Evolutionary conservation across 2,888 invertebrate species (phyloP).

Genomic region (Papilio elwesi): DNA sequence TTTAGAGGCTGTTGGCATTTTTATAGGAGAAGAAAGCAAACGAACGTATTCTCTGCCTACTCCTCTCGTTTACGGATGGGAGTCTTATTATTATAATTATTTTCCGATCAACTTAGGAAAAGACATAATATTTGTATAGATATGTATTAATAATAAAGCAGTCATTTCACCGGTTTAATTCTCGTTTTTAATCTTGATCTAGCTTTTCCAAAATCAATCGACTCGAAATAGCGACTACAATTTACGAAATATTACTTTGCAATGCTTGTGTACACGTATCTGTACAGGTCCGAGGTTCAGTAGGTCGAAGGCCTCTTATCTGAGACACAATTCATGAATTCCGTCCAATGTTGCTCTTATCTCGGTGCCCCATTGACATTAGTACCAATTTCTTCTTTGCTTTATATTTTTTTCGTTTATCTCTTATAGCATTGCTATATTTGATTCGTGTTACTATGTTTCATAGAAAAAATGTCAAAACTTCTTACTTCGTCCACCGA

Average conservation of each 20-base stretch:
- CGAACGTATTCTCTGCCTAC: too few relatives aligned
- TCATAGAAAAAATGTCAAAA: not conserved
- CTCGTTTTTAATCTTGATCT: not conserved
- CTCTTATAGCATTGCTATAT: not conserved
- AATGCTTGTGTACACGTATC: slow-evolving; percentile 41
- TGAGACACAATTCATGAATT: slow-evolving; percentile 52
- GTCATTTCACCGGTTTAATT: not conserved
- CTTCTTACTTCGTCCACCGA: too few relatives aligned
- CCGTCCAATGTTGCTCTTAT: slow-evolving; percentile 55
- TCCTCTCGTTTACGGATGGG: too few relatives aligned
- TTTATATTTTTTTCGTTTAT: not conserved
- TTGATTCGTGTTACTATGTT: not conserved
- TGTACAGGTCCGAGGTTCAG: slow-evolving; percentile 48
- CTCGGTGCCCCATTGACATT: slow-evolving; percentile 58
- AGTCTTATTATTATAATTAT: too few relatives aligned
- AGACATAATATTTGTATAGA: too few relatives aligned
- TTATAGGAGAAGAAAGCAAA: not conserved
- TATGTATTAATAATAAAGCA: too few relatives aligned
- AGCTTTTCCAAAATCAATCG: not conserved
- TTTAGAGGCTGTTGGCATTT: not conserved
- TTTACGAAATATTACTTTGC: slow-evolving; percentile 44
- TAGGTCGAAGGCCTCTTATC: slow-evolving; percentile 66
- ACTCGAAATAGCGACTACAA: too few relatives aligned
- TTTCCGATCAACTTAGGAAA: too few relatives aligned
- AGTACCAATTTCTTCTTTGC: slow-evolving; percentile 36